Evolutionary conservation across 2,888 invertebrate species (phyloP), one percentile per base, ranked within the genome.

Genomic region (Flexamia atlantica): DNA sequence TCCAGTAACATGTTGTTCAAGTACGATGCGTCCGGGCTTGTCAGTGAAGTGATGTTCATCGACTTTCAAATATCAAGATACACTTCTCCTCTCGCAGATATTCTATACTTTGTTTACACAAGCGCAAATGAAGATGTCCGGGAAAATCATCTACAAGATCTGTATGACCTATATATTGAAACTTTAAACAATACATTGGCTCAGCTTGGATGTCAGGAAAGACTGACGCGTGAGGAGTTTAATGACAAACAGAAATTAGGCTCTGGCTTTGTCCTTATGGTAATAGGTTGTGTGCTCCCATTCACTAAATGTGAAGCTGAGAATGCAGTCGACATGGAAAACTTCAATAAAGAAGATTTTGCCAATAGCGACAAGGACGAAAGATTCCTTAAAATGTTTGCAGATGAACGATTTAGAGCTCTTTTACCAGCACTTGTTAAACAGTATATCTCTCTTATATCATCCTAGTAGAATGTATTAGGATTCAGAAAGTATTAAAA

Each of bases 1-100:
- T 20, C 83, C 10, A 86, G 82, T n/a, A 86, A 87, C 28, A 84
- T 86, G 50, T 76, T 85, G 86, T 85, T 86, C 60, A 84, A 85
- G 68, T 74, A 84, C n/a, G 70, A 84, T 42, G 68, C 72, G 0
- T 20, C 40, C 10, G 79, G 82, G 25, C 10, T 23, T n/a, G 60
- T 76, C 17, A 64, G 28, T 10, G 60, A 79, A 23, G 83, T 83
- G 23, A 85, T 83, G 72, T 57, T 85, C 60, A 42, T 83, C 42
- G 85, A 86, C 42, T 84, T 86, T n/a, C 86, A 86, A 82, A 17
- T 70, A 12, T 64, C 70, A 14, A 85, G 72, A 23, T 85, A 82
- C 74, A 81, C 60, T 12, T 82, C 83, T 10, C 86, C 86, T 9
- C 80, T 76, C 0, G 28, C 68, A 12, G 86, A 87, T 64, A 25